A percentile compares a stretch with the other conserved stretches of the same genome.
Conservation (phyloP, 2,888 invertebrate species). For the Cephus rjabovi region DNA sequence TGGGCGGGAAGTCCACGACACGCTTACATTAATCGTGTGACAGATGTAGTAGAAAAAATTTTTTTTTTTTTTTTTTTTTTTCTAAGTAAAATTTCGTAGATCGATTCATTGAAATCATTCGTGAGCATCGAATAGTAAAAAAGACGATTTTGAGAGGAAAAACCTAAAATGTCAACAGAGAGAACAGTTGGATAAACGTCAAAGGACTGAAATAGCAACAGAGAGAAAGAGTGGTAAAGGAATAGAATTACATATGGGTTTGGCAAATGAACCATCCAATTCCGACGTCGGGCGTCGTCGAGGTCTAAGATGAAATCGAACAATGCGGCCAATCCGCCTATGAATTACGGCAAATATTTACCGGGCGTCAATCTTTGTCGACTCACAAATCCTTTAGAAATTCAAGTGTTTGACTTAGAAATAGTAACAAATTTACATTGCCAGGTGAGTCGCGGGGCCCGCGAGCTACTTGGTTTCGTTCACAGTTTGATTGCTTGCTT, state of each 20-base stretch:
- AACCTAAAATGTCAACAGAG: background rate
- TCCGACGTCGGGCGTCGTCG: background rate
- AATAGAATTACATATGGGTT: background rate
- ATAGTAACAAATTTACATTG: constrained; percentile 47
- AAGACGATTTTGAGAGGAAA: background rate
- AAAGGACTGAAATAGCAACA: background rate
- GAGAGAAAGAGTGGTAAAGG: background rate
- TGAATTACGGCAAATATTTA: constrained; percentile 48
- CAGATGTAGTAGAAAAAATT: background rate
- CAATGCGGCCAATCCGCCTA: constrained; percentile 35
- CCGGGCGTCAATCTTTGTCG: constrained; percentile 37
- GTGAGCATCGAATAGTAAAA: background rate
- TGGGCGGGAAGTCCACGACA: background rate
- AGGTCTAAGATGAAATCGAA: constrained; percentile 11
- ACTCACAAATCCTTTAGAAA: constrained; percentile 35
- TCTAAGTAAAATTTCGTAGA: background rate
- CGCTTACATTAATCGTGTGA: background rate
- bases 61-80: background rate
- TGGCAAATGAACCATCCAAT: background rate
- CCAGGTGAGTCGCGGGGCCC: constrained; percentile 18
- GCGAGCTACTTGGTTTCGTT: constrained; percentile 1
- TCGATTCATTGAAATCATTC: background rate
- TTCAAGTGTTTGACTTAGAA: constrained; percentile 44
- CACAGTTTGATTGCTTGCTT: background rate
- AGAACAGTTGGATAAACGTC: background rate